Conservation (phyloP, 2,888 invertebrate species). For the Poecilobothrus nobilitatus region DNA sequence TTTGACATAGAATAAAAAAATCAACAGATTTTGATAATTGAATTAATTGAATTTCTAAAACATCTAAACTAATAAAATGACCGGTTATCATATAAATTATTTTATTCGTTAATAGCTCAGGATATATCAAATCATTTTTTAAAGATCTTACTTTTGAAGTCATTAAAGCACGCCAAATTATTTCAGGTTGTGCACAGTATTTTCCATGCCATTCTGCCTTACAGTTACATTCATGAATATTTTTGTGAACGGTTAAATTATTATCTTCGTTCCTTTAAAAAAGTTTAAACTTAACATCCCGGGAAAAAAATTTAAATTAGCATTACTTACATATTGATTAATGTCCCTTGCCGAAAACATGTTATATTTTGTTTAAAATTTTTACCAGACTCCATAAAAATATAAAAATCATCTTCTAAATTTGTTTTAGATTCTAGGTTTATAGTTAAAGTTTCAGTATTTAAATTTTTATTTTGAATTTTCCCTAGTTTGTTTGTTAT, state of each 20-base stretch:
- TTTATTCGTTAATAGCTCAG: slow-evolving; percentile 34
- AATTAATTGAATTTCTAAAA: slow-evolving; percentile 53
- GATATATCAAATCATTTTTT: background rate
- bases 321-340: slow-evolving; percentile 9
- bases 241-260: background rate
- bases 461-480: background rate
- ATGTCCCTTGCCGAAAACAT: slow-evolving; percentile 20
- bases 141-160: slow-evolving; percentile 41
- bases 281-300: background rate
- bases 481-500: background rate
- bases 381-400: slow-evolving; percentile 18
- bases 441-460: background rate
- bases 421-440: background rate
- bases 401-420: slow-evolving; percentile 7
- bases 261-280: background rate
- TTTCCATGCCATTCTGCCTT: slow-evolving; percentile 55
- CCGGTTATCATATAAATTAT: slow-evolving; percentile 52
- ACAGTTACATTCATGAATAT: slow-evolving; percentile 46
- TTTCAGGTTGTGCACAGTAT: slow-evolving; percentile 59
- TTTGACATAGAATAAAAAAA: slow-evolving; percentile 52
- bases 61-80: slow-evolving; percentile 46
- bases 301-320: background rate
- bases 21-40: slow-evolving; percentile 55
- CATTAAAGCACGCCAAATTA: slow-evolving; percentile 57
- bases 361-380: slow-evolving; percentile 16